Base-by-base conservation (phyloP, 2,888 invertebrate genomes). In the Eilema depressum region DNA sequence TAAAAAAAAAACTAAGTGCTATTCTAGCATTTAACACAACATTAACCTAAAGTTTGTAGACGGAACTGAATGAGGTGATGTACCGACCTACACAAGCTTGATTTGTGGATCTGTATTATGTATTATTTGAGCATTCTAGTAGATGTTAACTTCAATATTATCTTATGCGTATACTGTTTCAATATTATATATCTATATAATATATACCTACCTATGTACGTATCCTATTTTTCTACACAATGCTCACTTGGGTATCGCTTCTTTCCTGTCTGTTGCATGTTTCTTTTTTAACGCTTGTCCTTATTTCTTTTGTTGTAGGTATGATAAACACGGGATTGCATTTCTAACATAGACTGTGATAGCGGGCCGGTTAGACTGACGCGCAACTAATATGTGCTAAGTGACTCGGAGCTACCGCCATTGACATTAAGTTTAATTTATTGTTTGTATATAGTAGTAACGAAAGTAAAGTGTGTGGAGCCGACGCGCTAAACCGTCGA, bases 241-340 rank as follows among this genome's bases (percentile, higher is more conserved):
- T 66, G 12, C 64, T 71, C 61, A 68, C 61, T 68, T 63, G 72
- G 71, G 75, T 71, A 68, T 63, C 12, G 68, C 62, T 75, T 82
- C 81, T 78, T 66, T 83, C 76, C 81, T 84, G 75, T 88, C 81
- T 85, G 82, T 89, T 91, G 93, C 93, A 93, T 93, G 92, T 81
- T 71, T 77, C 76, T 83, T 87, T 88, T 87, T 89, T 91, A 91
- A 93, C 89, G 92, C 92, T 93, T 92, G 75, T 91, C 82, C 89
- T 78, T 91, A 89, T 94, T 91, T 93, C 91, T 93, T 93, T 94
- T 95, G 94, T 95, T 94, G 90, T 94, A 94, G 95, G 94, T 93
- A 90, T 92, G 89, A 91, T 94, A 90, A 86, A 90, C 88, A 89
- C 83, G 90, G 91, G 89, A 91, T 89, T 92, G 91, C 92, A 92